Evolutionary conservation across 2,113 vertebrate genomes (phyloP).

Genomic region (Halichoerus grypus): DNA sequence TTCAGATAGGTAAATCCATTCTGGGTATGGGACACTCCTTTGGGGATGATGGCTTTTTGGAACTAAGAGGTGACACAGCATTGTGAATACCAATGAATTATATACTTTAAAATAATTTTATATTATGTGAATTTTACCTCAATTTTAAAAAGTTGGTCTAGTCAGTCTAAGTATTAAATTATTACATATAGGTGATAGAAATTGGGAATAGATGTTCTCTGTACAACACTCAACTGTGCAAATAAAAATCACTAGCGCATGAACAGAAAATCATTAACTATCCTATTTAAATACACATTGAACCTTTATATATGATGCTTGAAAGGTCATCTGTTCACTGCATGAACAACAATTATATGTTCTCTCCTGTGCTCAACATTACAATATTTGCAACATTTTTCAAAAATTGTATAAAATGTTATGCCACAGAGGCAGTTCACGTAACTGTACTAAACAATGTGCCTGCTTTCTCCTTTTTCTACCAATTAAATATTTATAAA

Average conservation of each 20-base stretch:
- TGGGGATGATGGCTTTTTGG: not conserved
- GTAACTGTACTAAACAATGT: not conserved
- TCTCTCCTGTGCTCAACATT: constrained; percentile 48
- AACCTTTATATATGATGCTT: constrained; percentile 69
- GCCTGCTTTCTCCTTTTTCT: not conserved
- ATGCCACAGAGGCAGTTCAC: not conserved
- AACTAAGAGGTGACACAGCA: not conserved
- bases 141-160: not conserved
- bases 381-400: constrained; percentile 42
- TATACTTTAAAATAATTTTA: not conserved
- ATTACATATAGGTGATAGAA: constrained; percentile 80
- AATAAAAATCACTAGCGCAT: constrained; percentile 89
- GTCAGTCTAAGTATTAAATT: not conserved
- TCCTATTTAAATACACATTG: constrained; percentile 86
- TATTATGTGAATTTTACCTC: not conserved
- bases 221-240: constrained; percentile 89
- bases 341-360: constrained; percentile 77
- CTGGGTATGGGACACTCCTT: not conserved
- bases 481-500: constrained; percentile 28
- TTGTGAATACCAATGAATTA: not conserved
- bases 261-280: constrained; percentile 88
- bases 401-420: constrained; percentile 35
- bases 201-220: constrained; percentile 61
- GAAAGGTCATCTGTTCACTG: constrained; percentile 79
- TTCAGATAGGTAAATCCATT: not conserved